Percentiles rank a stretch among this genome's conserved stretches.
These are phyloP conservation scores for Dasysyrphus tricinctus DNA, from an alignment of 2,888 invertebrate species.

Conservation along the genomic window DNA sequence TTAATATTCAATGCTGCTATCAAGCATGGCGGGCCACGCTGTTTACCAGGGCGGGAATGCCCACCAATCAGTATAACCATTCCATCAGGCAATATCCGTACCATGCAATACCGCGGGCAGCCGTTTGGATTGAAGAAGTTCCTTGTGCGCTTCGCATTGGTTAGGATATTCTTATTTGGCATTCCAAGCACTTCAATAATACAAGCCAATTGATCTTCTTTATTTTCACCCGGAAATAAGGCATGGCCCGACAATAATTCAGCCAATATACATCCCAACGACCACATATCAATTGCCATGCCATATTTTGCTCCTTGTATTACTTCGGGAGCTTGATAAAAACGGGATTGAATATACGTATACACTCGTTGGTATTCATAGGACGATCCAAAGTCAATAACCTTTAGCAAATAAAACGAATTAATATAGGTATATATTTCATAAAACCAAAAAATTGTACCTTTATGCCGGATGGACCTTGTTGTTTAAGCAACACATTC, in stretches of 20 bases:
- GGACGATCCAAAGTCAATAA: constrained; percentile 99
- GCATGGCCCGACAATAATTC: constrained; percentile 99
- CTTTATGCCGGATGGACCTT: constrained; percentile 99
- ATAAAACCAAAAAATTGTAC: constrained; percentile 84
- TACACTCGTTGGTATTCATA: constrained; percentile 99
- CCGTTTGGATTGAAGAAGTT: constrained; percentile 98
- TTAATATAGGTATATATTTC: background rate
- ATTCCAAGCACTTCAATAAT: constrained; percentile 93
- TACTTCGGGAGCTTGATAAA: constrained; percentile 97
- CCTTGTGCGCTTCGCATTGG: constrained; percentile 95
- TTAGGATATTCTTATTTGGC: constrained; percentile 86
- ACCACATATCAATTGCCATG: constrained; percentile 99
- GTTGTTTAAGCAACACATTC: constrained; percentile 98
- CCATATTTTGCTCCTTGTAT: constrained; percentile 98
- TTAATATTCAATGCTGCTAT: too few relatives aligned
- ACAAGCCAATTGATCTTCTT: constrained; percentile 98
- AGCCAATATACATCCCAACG: constrained; percentile 96
- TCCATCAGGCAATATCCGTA: constrained; percentile 93
- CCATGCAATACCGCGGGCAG: constrained; percentile 96
- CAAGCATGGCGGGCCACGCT: constrained; percentile 96
- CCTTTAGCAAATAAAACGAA: constrained; percentile 84
- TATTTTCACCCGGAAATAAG: constrained; percentile 98
- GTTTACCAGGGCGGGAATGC: constrained; percentile 96
- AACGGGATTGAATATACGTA: constrained; percentile 99
- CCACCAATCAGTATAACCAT: constrained; percentile 94